phyloP scores from a whole-genome alignment of 2,888 invertebrate genomes.

The Drosophila subsilvestris region DNA sequence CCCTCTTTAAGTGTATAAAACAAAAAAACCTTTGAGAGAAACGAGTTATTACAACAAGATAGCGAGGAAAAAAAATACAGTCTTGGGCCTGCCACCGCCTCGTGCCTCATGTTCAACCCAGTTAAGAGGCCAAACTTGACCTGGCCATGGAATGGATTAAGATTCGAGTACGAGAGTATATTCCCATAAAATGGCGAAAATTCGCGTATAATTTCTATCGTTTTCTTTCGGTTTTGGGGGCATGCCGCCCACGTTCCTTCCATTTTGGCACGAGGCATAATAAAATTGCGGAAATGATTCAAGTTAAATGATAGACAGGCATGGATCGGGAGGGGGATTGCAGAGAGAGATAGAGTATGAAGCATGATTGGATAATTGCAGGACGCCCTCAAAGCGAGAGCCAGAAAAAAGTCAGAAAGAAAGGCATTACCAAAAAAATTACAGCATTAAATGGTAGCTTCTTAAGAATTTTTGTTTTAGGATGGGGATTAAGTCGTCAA shows the following conservation, averaged over 20 bases:
- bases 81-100: neutral
- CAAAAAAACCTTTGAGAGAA: conserved; percentile 34
- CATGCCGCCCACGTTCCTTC: conserved; percentile 61
- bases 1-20: neutral
- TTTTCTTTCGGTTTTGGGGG: conserved; percentile 5
- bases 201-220: conserved; percentile 44
- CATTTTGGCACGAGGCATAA: conserved; percentile 69
- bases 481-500: neutral
- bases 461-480: neutral
- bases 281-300: conserved; percentile 81
- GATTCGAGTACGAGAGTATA: conserved; percentile 42
- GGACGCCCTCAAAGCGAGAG: conserved; percentile 19
- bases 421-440: neutral
- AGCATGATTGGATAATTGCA: conserved; percentile 43
- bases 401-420: neutral
- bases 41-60: conserved; percentile 73
- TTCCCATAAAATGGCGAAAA: conserved; percentile 1
- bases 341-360: conserved; percentile 8
- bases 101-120: conserved; percentile 72
- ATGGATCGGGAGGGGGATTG: conserved; percentile 15
- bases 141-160: conserved; percentile 76
- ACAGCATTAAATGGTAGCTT: neutral
- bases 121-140: conserved; percentile 79
- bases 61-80: conserved; percentile 15
- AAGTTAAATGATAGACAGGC: conserved; percentile 79